Base-by-base conservation (phyloP, 2,888 invertebrate species). In the Boloria selene region DNA sequence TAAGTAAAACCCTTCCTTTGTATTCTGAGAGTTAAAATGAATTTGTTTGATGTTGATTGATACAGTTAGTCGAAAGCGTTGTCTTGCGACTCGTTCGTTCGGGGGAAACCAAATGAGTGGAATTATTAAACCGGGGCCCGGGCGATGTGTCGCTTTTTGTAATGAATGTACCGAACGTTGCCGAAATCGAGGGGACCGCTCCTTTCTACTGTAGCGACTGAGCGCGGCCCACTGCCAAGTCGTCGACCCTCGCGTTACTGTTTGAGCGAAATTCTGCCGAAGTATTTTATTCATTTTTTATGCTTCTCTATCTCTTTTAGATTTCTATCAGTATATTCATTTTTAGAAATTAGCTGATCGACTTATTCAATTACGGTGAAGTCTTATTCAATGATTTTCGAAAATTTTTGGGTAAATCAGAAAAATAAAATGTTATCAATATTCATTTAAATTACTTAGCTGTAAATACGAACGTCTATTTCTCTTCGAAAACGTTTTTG, bases 1-100 rank as follows among this genome's bases (percentile, higher is more conserved):
- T 50, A 49, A 16, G 17, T 42, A 17, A 55, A 65, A 55, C 68
- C 68, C 68, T 70, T 53, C n/a, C 61, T 47, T 22, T 47, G 22
- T 61, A 47, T 61, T 66, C 62, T 42, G 44, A 66, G 51, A 51
- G 56, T 61, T 66, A 45, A 44, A 61, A 51, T 53, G 60, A 60
- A 86, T 82, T 82, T 86, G 90, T 91, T 90, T 91, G 90, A 92
- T 91, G 90, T 92, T 92, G 92, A 92, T 92, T 92, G 92, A 92
- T 92, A 90, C 90, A 88, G 91, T 90, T 88, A 90, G 90, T 82
- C 84, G 82, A 82, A 85, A 82, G 81, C 84, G 90, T 90, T 90
- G 91, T 90, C 86, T 88, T 82, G 86, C 80, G 73, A 74, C 68
- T 75, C 75, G 71, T 66, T 81, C 81, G 84, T 66, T 81, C 81